Evolutionary conservation across 2,888 invertebrate species (phyloP).

Genomic region (Chrysina gloriosa): DNA sequence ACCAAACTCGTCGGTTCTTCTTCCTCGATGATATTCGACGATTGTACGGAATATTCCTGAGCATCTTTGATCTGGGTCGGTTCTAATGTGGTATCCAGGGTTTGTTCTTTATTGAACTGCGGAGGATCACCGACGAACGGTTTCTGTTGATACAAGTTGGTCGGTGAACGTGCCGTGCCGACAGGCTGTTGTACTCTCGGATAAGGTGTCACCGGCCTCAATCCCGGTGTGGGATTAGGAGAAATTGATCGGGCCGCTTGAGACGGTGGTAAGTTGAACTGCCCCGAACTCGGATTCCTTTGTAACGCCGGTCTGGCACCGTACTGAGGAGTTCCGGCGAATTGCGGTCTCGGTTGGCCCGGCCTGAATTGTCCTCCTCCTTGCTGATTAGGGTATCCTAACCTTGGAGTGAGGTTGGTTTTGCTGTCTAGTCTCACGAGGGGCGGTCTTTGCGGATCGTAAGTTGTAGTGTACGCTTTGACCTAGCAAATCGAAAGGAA

Average conservation of each 20-base stretch:
- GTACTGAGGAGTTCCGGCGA: slow-evolving; percentile 47
- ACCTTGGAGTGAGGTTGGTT: slow-evolving; percentile 57
- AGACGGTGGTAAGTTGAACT: slow-evolving; percentile 28
- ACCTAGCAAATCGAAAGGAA: slow-evolving; percentile 26
- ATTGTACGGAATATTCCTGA: slow-evolving; percentile 57
- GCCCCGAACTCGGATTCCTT: slow-evolving; percentile 41
- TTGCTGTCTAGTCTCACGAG: slow-evolving; percentile 66
- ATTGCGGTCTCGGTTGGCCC: slow-evolving; percentile 48
- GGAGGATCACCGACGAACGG: slow-evolving; percentile 64
- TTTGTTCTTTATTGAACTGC: slow-evolving; percentile 53
- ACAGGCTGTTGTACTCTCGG: slow-evolving; percentile 52
- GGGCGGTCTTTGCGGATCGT: slow-evolving; percentile 55
- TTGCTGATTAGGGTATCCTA: slow-evolving; percentile 56
- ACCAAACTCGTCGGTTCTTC: slow-evolving; percentile 46
- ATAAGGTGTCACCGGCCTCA: slow-evolving; percentile 48
- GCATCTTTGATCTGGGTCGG: slow-evolving; percentile 58
- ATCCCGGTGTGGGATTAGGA: slow-evolving; percentile 39
- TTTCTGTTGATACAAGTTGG: slow-evolving; percentile 64
- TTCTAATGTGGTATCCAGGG: slow-evolving; percentile 61
- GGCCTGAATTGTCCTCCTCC: slow-evolving; percentile 54
- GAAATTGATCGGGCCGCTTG: slow-evolving; percentile 47
- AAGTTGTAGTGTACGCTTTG: slow-evolving; percentile 31
- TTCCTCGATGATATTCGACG: slow-evolving; percentile 58
- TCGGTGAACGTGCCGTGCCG: slow-evolving; percentile 48
- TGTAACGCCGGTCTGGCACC: slow-evolving; percentile 58